These are phyloP conservation scores for Sclerurus mexicanus DNA, from an alignment of 2,113 vertebrate genomes.

Conservation along the genomic window DNA sequence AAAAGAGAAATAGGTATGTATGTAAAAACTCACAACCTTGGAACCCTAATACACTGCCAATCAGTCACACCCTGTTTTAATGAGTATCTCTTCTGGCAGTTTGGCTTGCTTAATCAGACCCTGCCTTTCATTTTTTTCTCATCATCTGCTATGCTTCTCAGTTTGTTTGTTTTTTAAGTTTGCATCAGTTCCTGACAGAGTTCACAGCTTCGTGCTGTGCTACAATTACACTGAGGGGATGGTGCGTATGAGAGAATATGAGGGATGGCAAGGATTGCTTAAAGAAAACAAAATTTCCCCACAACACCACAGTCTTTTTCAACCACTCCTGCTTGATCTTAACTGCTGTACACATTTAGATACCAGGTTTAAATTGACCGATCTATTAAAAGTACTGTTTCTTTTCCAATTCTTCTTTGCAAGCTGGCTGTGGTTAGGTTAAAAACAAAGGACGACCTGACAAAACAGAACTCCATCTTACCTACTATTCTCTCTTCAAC, in stretches of 20 bases:
- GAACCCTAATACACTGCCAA: neutral
- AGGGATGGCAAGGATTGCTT: neutral
- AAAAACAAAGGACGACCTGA: neutral
- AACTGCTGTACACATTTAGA: neutral
- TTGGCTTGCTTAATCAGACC: neutral
- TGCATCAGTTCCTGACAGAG: neutral
- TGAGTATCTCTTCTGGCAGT: neutral
- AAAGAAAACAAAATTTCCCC: neutral
- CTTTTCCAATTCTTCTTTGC: neutral
- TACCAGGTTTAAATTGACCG: accelerated
- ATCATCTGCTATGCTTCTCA: neutral
- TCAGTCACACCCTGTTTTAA: neutral
- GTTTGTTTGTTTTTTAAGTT: neutral
- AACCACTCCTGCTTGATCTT: neutral
- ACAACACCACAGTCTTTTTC: neutral
- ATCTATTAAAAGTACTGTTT: neutral
- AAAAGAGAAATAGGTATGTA: neutral
- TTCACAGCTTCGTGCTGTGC: neutral
- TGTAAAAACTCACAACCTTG: neutral
- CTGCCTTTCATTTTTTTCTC: neutral
- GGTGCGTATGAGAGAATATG: neutral
- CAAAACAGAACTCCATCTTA: neutral
- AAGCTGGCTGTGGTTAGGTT: neutral
- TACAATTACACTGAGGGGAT: neutral
- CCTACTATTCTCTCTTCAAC: neutral